Evolutionary conservation across 2,113 vertebrate genomes (phyloP), one percentile per base, ranked within the genome.

Genomic region (Talpa occidentalis): DNA sequence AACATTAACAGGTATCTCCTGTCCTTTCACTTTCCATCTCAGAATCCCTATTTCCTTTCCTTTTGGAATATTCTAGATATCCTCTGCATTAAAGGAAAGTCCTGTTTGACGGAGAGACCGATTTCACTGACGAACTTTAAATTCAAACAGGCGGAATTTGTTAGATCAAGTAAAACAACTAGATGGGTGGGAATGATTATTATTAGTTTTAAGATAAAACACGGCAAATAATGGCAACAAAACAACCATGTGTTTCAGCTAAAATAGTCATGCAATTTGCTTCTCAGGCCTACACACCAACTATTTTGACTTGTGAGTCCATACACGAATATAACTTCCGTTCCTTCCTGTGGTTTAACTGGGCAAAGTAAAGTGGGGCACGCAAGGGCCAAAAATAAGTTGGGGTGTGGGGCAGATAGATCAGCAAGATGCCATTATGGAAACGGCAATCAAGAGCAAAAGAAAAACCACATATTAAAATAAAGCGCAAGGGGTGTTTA

Each of bases 361-460:
- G 64, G 64, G n/a, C 76, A 59, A 80, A 81, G 28, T 32, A 69
- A 94, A 89, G 49, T 26, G 77, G 73, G 81, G 62, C 73, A 84
- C 4, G 66, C n/a, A 1, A 15, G n/a, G 28, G n/a, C 67, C 82
- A 66, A 88, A 96, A 70, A 56, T 82, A 88, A 67, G 32, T 3
- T 72, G 15, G 52, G 47, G 32, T 15, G 35, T 2, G 5, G 69
- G 69, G 26, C 0, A 14, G 15, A 64, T 74, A 94, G 85, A 80
- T 16, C 21, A 66, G 64, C 35, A 56, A 93, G 26, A 76, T 54
- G 86, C 77, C 59, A 80, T 14, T 26, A 42, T 10, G 60, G 93
- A 96, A 64, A 83, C 28, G 93, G 88, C 95, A 67, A 76, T n/a
- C 82, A 89, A n/a, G 22, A 66, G 52, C 35, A 59, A 93, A 79